phyloP scores from a whole-genome alignment of 2,113 vertebrate species.

The Scomber colias region DNA sequence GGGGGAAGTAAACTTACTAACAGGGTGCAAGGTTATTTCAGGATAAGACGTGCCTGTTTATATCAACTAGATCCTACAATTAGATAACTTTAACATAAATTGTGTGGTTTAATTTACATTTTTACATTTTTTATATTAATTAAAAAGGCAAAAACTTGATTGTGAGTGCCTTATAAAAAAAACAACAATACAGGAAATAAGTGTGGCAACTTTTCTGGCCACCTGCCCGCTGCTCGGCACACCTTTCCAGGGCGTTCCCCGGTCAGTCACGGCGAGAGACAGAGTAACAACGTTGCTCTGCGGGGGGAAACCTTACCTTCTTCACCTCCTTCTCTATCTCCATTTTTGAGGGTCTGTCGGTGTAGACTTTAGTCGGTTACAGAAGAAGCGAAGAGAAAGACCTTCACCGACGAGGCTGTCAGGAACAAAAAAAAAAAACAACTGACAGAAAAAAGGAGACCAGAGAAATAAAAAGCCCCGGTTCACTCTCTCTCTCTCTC shows the following conservation, averaged over 20 bases:
- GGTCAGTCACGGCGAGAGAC: neutral
- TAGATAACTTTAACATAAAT: too few species aligned
- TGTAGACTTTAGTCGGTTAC: neutral
- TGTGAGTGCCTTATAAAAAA: neutral
- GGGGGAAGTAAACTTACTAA: neutral
- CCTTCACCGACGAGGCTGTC: neutral
- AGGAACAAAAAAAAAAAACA: neutral
- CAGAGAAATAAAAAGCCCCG: neutral
- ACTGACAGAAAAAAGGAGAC: neutral
- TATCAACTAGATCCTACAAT: too few species aligned
- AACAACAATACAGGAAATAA: accelerated
- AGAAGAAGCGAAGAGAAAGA: neutral
- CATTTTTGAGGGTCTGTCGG: slow-evolving; percentile 59
- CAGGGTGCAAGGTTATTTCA: too few species aligned
- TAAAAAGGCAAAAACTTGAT: neutral
- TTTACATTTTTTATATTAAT: neutral
- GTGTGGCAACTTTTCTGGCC: neutral
- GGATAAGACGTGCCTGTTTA: too few species aligned
- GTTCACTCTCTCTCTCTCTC: too few species aligned
- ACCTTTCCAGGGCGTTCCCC: slow-evolving; percentile 72
- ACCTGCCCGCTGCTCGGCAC: slow-evolving; percentile 58
- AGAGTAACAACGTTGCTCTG: neutral
- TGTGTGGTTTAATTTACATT: neutral
- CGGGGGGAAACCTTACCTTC: slow-evolving; percentile 68
- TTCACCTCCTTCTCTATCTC: slow-evolving; percentile 84